Conservation (phyloP, 23 tunicate genomes). For the Oikopleura vanhoeffeni region DNA sequence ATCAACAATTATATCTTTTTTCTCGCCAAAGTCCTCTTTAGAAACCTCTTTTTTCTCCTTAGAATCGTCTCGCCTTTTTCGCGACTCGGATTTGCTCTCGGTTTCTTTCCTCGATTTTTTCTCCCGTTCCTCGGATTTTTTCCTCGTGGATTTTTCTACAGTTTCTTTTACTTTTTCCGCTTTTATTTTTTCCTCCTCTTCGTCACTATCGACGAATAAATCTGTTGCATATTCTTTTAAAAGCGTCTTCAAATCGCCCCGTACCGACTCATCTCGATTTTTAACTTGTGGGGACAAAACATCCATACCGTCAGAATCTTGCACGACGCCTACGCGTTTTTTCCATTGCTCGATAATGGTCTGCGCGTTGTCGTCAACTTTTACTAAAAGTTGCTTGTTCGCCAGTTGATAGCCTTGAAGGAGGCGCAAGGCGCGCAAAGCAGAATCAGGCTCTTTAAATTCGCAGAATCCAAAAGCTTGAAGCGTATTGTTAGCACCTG, state of each 20-base stretch:
- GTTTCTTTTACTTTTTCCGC: conserved; percentile 21
- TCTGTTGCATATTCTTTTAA: background rate
- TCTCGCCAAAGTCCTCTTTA: background rate
- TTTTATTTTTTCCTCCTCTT: conserved; percentile 18
- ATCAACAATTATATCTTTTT: background rate
- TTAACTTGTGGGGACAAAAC: conserved; percentile 21
- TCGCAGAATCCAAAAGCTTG: conserved; percentile 95
- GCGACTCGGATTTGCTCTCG: background rate
- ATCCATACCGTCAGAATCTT: conserved; percentile 17
- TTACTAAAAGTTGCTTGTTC: conserved; percentile 59
- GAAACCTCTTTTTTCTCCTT: background rate
- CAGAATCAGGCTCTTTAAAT: conserved; percentile 73
- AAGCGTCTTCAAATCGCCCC: background rate
- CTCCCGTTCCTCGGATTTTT: background rate
- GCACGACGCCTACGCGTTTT: conserved; percentile 31
- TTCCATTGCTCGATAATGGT: conserved; percentile 81
- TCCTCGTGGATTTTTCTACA: background rate
- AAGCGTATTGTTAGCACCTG: background rate
- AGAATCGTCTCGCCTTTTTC: background rate
- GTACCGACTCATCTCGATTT: background rate
- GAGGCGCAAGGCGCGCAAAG: conserved; percentile 60
- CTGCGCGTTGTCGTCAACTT: conserved; percentile 89
- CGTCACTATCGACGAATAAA: background rate
- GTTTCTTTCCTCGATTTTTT: background rate
- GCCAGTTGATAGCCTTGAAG: conserved; percentile 46